These are phyloP conservation scores for Anguilla obscura DNA, from an alignment of 2,797 vertebrate species.

Conservation along the genomic window DNA sequence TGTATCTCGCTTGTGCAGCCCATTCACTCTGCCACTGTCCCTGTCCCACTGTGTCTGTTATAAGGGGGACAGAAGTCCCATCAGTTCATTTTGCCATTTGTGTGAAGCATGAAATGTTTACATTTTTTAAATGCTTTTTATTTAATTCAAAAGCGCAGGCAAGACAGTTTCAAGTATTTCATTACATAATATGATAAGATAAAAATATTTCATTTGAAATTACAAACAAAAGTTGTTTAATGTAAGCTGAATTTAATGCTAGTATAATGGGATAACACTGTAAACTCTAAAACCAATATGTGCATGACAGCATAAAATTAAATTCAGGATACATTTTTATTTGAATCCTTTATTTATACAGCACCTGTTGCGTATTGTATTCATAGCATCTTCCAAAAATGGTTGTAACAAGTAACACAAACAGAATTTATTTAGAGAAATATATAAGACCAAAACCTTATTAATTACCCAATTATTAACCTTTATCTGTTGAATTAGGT, in stretches of 20 bases:
- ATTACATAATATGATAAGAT: no score
- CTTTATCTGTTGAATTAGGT: neutral
- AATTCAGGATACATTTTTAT: neutral
- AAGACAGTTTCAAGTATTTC: no score
- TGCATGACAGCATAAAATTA: neutral
- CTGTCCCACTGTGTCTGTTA: no score
- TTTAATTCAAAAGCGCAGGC: no score
- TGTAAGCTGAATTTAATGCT: neutral
- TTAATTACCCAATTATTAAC: neutral
- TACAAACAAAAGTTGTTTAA: neutral
- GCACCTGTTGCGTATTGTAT: neutral
- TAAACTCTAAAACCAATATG: neutral
- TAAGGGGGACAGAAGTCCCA: no score
- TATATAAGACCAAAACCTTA: neutral
- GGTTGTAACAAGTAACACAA: neutral
- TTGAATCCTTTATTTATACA: neutral
- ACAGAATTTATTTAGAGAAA: neutral
- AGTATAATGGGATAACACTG: neutral
- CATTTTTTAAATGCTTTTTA: no score
- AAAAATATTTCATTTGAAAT: no score
- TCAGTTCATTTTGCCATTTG: no score
- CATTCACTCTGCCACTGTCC: no score
- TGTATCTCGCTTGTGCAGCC: no score
- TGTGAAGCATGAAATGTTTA: no score
- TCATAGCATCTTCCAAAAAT: neutral